Conservation (phyloP, 2,797 vertebrate species). For the Pygocentrus nattereri region DNA sequence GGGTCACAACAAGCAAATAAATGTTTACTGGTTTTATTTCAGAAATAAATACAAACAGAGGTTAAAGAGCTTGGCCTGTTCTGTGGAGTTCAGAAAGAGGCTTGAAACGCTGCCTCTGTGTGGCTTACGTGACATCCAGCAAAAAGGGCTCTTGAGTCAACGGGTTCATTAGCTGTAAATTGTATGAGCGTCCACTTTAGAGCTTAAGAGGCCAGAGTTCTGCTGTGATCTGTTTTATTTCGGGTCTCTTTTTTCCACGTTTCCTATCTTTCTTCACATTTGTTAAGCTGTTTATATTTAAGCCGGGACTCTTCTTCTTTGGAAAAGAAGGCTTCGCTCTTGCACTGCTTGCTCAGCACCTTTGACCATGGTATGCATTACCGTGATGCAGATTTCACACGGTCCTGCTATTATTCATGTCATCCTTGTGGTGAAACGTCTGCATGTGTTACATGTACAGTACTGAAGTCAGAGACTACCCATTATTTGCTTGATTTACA, state of each 20-base stretch:
- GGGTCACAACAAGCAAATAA: constrained; percentile 67
- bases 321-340: no score
- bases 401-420: no score
- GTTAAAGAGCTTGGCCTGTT: constrained; percentile 47
- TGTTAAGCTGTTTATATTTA: no score
- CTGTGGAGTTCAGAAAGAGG: neutral
- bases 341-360: no score
- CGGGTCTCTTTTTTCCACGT: neutral
- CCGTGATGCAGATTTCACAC: no score
- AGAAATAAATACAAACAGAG: constrained; percentile 65
- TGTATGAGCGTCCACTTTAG: constrained; percentile 3
- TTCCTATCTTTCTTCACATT: neutral
- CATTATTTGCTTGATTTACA: no score
- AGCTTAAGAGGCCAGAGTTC: neutral
- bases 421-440: no score
- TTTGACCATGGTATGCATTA: no score
- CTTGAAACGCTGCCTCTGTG: constrained; percentile 59
- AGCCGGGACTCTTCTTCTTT: no score
- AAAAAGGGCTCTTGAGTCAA: constrained; percentile 17
- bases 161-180: constrained; percentile 28
- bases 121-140: constrained; percentile 45
- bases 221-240: neutral
- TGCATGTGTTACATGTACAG: no score
- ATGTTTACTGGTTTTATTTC: constrained; percentile 68
- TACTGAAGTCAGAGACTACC: no score